Base-by-base conservation (phyloP, 2,797 vertebrate species). In the Onychomys leucogaster region DNA sequence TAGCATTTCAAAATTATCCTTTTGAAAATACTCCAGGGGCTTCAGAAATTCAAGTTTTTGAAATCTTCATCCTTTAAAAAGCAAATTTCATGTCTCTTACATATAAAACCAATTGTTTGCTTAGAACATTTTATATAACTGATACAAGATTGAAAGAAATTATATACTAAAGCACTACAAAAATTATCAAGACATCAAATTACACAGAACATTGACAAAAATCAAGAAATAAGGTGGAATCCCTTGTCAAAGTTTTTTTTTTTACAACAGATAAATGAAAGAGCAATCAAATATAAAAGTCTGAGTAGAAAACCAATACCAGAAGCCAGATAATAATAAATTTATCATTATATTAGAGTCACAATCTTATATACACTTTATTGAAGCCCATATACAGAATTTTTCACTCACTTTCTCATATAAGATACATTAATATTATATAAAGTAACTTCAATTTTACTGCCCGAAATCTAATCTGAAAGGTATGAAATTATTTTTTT, bases 371-470 rank as follows among this genome's bases (percentile, higher is more conserved):
- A 46, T 4, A 9, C 13, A 86, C 91, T 91, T 90, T 69, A 13
- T 6, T 83, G 75, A 86, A 94, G 46, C 71, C 52, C 90, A 94
- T 59, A 89, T 12, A 63, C 2, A 82, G 75, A 84, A 32, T 49
- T 89, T 27, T 82, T 83, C 76, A 52, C 86, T 94, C 65, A 77
- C 43, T 83, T 89, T 63, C 69, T 94, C 27, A 83, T 82, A 67
- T 34, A 85, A 92, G 94, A 89, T 73, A 76, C 43, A 94, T 94
- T 81, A 61, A 84, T 94, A 81, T 89, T 86, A 89, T 59, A 94
- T 95, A 89, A 91, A 92, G 71, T 82, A 91, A 76, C 46, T 89
- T 85, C 57, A 73, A 69, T 96, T 97, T 96, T 88, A 80, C 59
- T 78, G 69, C 49, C 49, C 17, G 25, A 94, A 97, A 96, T 86